phyloP scores from a whole-genome alignment of 2,888 invertebrate genomes.

The Eristalinus sepulchralis region DNA sequence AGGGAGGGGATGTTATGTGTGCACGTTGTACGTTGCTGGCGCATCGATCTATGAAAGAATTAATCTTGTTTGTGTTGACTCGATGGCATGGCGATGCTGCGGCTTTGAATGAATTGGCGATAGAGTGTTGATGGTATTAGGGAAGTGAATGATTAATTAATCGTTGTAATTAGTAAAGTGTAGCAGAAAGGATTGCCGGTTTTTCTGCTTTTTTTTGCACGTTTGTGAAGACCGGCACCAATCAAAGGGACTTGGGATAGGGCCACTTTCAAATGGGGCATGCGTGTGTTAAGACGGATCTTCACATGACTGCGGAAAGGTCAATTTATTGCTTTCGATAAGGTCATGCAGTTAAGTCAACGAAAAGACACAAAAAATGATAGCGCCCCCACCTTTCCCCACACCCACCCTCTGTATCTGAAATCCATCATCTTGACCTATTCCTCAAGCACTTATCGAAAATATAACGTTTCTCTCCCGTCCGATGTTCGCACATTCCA shows the following conservation, averaged over 20 bases:
- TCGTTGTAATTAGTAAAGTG: conserved; percentile 37
- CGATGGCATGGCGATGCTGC: background rate
- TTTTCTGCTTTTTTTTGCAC: background rate
- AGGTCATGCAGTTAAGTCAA: too few relatives aligned
- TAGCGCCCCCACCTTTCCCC: background rate
- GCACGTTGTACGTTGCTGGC: background rate
- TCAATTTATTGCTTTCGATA: too few relatives aligned
- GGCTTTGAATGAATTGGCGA: conserved; percentile 15
- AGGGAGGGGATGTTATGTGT: background rate
- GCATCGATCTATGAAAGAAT: conserved; percentile 1
- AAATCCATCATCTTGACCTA: background rate
- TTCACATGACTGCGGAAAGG: too few relatives aligned
- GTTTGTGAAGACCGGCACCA: too few relatives aligned
- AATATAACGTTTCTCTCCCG: background rate
- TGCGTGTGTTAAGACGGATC: too few relatives aligned
- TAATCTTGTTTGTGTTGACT: conserved; percentile 17
- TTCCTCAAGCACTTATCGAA: background rate
- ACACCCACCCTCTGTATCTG: background rate
- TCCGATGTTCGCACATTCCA: background rate
- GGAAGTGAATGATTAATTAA: conserved; percentile 39
- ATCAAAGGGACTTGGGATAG: too few relatives aligned
- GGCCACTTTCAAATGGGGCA: too few relatives aligned
- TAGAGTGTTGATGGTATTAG: conserved; percentile 37
- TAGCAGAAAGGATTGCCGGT: background rate
- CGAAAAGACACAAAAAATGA: too few relatives aligned